Base-by-base conservation (phyloP, 2,113 vertebrate genomes). In the Platysteira castanea region DNA sequence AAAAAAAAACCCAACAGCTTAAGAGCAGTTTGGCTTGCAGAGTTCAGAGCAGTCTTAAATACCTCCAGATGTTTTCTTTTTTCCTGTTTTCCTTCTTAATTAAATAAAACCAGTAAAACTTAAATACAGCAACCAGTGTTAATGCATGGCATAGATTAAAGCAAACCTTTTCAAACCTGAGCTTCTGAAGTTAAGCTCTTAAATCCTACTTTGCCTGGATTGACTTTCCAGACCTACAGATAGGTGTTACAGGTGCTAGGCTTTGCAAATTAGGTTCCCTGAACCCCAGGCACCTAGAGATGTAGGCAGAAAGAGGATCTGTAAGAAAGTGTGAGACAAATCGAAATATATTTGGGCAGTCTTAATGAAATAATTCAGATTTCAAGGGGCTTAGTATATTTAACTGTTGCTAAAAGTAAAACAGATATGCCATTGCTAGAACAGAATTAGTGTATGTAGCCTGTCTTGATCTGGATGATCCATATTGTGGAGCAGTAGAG, bases 91-190 rank as follows among this genome's bases (percentile, higher is more conserved):
- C 69, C 76, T 96, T 96, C 83, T 94, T 96, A 97, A 97, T 96
- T 97, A 94, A 94, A 97, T 96, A 96, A 97, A 96, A 95, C 87
- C 93, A 96, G 92, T 96, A 94, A 94, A 95, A 94, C 95, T 95
- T 94, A 95, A 95, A 93, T 96, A 90, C 88, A 93, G 90, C 93
- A 97, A 90, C 90, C 84, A 84, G 83, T 2, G 13, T 94, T 97
- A 97, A 96, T 87, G 88, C 69, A 89, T 89, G 74, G 89, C 69
- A 61, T 89, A 96, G 92, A 96, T 96, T 96, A 96, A 96, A 96
- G 95, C 80, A 95, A 97, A 84, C 93, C 83, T 93, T 94, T 95
- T 89, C 65, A 89, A 92, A 92, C 80, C 56, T 75, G 13, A 90
- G 80, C 57, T 95, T 96, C 92, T 90, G 49, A 96, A 94, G 95